Evolutionary conservation across 2,797 vertebrate species (phyloP).

Genomic region (Ara ararauna): DNA sequence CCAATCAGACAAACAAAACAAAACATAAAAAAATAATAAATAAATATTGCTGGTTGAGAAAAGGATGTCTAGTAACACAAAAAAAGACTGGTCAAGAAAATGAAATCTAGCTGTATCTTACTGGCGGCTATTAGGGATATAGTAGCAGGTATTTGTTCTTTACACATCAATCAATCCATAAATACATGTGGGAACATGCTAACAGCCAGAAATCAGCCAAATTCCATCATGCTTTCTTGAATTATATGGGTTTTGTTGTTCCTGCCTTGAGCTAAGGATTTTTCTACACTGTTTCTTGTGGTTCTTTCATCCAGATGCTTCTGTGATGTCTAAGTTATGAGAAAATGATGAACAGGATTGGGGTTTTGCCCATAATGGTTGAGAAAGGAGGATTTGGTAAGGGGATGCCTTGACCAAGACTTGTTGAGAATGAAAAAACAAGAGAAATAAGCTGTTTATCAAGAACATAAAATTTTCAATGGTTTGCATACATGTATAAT

Average conservation of each 20-base stretch:
- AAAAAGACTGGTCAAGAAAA: not conserved
- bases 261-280: not conserved
- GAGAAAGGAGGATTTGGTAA: not conserved
- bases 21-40: not conserved
- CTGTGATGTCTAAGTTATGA: not conserved
- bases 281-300: not conserved
- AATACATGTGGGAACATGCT: not conserved
- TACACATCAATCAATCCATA: not conserved
- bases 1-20: not conserved
- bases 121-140: not conserved
- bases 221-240: not conserved
- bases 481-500: not conserved
- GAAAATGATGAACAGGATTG: not conserved
- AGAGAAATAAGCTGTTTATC: not conserved
- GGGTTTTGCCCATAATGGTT: not conserved
- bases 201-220: not conserved
- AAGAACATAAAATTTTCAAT: not conserved
- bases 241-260: not conserved
- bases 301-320: not conserved
- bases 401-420: not conserved
- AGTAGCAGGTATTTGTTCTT: not conserved
- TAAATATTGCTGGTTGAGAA: too few species aligned
- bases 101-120: rapidly evolving
- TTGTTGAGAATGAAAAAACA: not conserved
- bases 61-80: not conserved